Conservation (phyloP, 2,113 vertebrate species). For the Silurus meridionalis region DNA sequence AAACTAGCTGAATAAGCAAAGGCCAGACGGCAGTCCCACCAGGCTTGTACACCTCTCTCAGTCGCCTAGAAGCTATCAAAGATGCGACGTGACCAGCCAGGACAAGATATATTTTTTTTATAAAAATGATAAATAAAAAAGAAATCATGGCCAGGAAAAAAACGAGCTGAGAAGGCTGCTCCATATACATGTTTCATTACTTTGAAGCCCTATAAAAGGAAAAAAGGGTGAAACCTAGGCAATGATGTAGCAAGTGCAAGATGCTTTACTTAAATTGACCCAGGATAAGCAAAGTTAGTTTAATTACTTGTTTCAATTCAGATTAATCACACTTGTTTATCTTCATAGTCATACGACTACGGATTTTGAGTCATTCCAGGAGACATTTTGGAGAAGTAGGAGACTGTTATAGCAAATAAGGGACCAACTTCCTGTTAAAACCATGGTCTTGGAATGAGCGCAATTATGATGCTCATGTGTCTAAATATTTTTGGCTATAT, state of each 20-base stretch:
- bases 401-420: not conserved
- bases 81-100: not conserved
- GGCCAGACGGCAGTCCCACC: slow-evolving; percentile 28
- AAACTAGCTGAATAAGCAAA: slow-evolving; percentile 20
- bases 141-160: not conserved
- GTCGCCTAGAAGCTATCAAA: slow-evolving; percentile 8
- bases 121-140: too few relatives aligned
- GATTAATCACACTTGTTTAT: not conserved
- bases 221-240: not conserved
- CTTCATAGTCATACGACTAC: not conserved
- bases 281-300: not conserved
- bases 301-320: not conserved
- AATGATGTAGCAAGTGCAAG: not conserved
- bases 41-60: not conserved
- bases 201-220: not conserved
- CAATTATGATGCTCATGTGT: not conserved
- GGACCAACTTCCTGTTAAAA: not conserved
- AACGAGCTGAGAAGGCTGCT: not conserved
- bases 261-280: not conserved
- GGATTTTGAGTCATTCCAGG: not conserved
- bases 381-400: not conserved
- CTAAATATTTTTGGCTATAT: not conserved
- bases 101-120: not conserved
- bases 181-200: not conserved
- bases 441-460: not conserved